A percentile compares a stretch with the other conserved stretches of the same genome.
These are phyloP conservation scores for Augiades crinisus DNA, from an alignment of 2,888 invertebrate species.

Conservation along the genomic window DNA sequence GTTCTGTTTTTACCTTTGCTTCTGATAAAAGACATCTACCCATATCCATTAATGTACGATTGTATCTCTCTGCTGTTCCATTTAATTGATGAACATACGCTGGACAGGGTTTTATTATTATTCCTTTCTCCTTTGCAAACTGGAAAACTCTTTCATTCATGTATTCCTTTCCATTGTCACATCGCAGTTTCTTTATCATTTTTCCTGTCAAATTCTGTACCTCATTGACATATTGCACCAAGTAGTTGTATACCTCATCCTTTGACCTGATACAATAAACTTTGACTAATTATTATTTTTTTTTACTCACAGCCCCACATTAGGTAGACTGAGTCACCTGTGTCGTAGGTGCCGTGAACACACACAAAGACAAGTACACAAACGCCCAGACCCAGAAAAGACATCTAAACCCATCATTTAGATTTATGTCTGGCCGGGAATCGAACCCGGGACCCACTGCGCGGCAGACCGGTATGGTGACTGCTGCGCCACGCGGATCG, in stretches of 20 bases:
- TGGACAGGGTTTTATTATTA: neutral
- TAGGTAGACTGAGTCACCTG: no score
- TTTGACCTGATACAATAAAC: conserved; percentile 25
- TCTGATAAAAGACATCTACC: conserved; percentile 34
- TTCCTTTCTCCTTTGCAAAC: neutral
- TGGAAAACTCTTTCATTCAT: conserved; percentile 9
- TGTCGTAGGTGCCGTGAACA: no score
- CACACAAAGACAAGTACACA: no score
- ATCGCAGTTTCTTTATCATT: conserved; percentile 33
- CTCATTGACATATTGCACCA: conserved; percentile 21
- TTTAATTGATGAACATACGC: conserved; percentile 36
- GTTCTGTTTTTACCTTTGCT: conserved; percentile 32
- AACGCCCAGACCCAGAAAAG: no score
- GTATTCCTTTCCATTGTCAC: conserved; percentile 38
- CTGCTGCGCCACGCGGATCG: no score
- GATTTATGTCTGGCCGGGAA: no score
- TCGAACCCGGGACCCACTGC: no score
- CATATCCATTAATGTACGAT: conserved; percentile 35
- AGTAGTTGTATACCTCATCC: conserved; percentile 6
- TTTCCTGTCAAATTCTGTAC: conserved; percentile 32
- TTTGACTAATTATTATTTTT: conserved; percentile 30
- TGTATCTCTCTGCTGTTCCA: conserved; percentile 37
- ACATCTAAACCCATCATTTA: no score
- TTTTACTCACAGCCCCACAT: no score
- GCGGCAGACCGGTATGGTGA: no score